These are phyloP conservation scores for Drosophila paranaensis DNA, from an alignment of 2,888 invertebrate genomes.

Conservation along the genomic window DNA sequence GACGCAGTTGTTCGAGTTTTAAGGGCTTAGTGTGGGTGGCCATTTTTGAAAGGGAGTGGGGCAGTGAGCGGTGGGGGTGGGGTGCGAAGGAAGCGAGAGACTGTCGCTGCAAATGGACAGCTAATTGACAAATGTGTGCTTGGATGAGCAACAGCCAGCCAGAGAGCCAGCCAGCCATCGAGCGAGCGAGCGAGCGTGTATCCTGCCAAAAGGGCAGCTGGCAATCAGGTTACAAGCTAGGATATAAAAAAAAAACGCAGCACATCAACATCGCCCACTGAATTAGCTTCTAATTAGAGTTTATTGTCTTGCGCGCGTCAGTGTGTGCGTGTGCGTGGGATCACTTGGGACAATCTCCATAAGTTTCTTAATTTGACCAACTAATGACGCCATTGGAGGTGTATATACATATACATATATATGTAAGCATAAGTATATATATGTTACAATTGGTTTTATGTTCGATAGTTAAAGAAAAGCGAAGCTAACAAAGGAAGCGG, in stretches of 20 bases:
- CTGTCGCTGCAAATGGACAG: constrained; percentile 48
- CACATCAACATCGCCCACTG: constrained; percentile 36
- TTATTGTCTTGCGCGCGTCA: constrained; percentile 58
- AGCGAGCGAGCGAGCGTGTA: not conserved
- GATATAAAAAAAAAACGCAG: constrained; percentile 4
- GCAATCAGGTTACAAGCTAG: constrained; percentile 50
- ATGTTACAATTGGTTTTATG: not conserved
- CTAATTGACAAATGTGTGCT: constrained; percentile 72
- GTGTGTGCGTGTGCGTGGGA: constrained; percentile 21
- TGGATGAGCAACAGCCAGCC: constrained; percentile 18
- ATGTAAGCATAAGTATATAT: not conserved
- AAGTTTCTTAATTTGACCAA: constrained; percentile 26
- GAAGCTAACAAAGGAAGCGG: not conserved
- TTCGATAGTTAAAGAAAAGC: not conserved
- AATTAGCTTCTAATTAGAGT: constrained; percentile 72
- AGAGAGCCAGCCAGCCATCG: not conserved
- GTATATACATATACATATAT: not conserved
- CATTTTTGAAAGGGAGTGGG: not conserved
- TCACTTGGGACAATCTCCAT: constrained; percentile 16
- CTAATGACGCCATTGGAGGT: constrained; percentile 39
- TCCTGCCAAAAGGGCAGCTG: constrained; percentile 27
- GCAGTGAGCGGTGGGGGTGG: no score
- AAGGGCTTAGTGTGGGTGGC: constrained; percentile 19
- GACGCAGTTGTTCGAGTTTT: constrained; percentile 30
- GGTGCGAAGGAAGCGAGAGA: not conserved